phyloP scores from a whole-genome alignment of 2,888 invertebrate species.

The Dasysyrphus tricinctus region DNA sequence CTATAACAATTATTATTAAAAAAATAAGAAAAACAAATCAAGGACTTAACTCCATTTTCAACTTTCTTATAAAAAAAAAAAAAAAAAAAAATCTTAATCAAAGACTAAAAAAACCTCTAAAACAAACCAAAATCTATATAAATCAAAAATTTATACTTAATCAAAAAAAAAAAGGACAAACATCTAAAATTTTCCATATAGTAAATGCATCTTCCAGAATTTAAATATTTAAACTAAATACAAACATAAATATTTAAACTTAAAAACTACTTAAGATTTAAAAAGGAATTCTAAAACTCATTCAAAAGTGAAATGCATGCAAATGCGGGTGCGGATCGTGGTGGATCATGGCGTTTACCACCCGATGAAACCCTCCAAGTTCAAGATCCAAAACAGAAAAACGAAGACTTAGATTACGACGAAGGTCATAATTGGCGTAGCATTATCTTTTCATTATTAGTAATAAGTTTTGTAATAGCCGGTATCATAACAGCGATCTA shows the following conservation, averaged over 20 bases:
- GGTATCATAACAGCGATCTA: slow-evolving; percentile 95
- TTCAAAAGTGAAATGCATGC: slow-evolving; percentile 88
- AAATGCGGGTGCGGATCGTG: slow-evolving; percentile 94
- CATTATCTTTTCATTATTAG: slow-evolving; percentile 93
- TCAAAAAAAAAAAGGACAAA: slow-evolving; percentile 17
- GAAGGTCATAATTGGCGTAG: slow-evolving; percentile 96
- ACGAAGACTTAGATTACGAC: slow-evolving; percentile 90
- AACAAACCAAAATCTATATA: background rate
- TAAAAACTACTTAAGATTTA: slow-evolving; percentile 30
- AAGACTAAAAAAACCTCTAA: slow-evolving; percentile 18
- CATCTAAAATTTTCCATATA: slow-evolving; percentile 22
- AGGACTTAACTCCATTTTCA: slow-evolving; percentile 42
- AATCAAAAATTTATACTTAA: slow-evolving; percentile 22
- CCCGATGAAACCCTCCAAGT: slow-evolving; percentile 96
- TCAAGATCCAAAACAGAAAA: slow-evolving; percentile 93
- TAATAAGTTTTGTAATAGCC: slow-evolving; percentile 93
- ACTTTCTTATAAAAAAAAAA: slow-evolving; percentile 10
- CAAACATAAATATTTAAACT: background rate
- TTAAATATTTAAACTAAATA: slow-evolving; percentile 3
- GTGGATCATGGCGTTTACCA: slow-evolving; percentile 94
- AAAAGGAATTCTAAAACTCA: slow-evolving; percentile 32
- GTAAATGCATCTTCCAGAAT: slow-evolving; percentile 7
- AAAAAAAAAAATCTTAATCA: slow-evolving; percentile 16
- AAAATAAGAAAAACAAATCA: slow-evolving; percentile 35
- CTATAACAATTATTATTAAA: slow-evolving; percentile 34